Evolutionary conservation across 2,113 vertebrate species (phyloP).

Genomic region (Neopipo cinnamomea): DNA sequence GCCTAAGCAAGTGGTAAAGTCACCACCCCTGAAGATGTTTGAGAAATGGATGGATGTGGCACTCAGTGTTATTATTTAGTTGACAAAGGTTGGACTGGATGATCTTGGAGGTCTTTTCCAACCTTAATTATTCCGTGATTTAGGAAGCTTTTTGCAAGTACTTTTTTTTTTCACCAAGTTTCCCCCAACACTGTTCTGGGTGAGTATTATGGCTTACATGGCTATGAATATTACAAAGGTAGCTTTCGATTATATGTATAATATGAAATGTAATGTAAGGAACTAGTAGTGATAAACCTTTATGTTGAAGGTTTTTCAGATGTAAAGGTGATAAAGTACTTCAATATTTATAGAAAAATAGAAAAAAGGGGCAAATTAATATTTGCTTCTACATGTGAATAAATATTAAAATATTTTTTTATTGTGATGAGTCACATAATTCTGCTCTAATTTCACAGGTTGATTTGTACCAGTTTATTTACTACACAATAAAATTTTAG

Average conservation of each 20-base stretch:
- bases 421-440: neutral
- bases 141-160: neutral
- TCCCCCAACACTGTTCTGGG: neutral
- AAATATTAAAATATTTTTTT: neutral
- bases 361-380: neutral
- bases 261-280: neutral
- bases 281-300: neutral
- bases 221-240: neutral
- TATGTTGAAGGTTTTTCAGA: neutral
- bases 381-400: neutral
- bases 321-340: neutral
- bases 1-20: neutral
- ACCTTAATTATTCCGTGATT: neutral
- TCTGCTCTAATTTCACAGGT: neutral
- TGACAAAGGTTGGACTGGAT: neutral
- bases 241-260: neutral
- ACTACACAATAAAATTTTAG: neutral
- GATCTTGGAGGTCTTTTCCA: neutral
- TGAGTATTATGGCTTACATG: neutral
- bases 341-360: neutral
- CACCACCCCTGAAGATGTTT: neutral
- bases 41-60: neutral
- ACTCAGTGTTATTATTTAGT: neutral
- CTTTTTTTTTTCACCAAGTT: neutral
- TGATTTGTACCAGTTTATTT: neutral